Conservation (phyloP, 2,888 invertebrate species). For the Coleophora deauratella region DNA sequence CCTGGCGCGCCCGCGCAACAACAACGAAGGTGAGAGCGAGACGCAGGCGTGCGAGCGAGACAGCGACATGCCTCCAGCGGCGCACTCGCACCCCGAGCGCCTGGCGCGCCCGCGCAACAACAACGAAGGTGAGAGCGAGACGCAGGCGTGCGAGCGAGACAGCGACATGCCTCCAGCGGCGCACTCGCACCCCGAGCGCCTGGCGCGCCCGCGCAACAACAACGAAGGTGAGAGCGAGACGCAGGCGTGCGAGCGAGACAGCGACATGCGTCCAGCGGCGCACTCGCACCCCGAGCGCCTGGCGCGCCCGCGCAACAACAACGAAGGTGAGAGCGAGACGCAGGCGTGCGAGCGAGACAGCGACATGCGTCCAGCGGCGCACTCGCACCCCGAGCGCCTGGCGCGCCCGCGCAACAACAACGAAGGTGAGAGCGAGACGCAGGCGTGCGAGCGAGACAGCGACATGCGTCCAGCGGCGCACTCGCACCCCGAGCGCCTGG, state of each 20-base stretch:
- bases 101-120: constrained; percentile 61
- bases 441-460: too few species aligned
- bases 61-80: constrained; percentile 81
- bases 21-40: constrained; percentile 46
- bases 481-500: constrained; percentile 83
- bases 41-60: not conserved
- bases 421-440: constrained; percentile 24
- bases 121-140: constrained; percentile 28
- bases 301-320: constrained; percentile 51
- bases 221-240: constrained; percentile 24
- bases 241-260: too few species aligned
- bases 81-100: constrained; percentile 85
- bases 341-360: too few species aligned
- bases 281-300: constrained; percentile 85
- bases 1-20: constrained; percentile 58
- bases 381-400: constrained; percentile 84
- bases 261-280: constrained; percentile 83
- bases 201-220: constrained; percentile 60
- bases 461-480: constrained; percentile 86
- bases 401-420: constrained; percentile 50
- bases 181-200: constrained; percentile 84
- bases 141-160: too few species aligned
- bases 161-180: constrained; percentile 83
- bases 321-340: constrained; percentile 31
- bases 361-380: constrained; percentile 85